These are phyloP conservation scores for Paramuricea clavata DNA, from an alignment of 92 coral and sea anemone genomes.

Conservation along the genomic window DNA sequence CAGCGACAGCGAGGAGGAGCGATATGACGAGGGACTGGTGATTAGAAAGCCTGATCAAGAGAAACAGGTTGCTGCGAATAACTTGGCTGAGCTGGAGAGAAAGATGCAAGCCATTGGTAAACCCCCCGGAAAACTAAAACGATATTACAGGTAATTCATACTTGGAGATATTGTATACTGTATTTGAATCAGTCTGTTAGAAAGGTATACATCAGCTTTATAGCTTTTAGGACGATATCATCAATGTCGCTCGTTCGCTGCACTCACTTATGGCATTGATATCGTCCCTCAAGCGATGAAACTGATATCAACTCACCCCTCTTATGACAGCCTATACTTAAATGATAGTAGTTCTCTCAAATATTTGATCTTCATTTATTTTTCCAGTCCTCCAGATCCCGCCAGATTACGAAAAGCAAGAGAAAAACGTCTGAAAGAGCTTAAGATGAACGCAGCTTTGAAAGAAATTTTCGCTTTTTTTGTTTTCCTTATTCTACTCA, in stretches of 20 bases:
- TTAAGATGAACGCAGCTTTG: conserved; percentile 73
- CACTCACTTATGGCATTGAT: no score
- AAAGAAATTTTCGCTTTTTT: conserved; percentile 76
- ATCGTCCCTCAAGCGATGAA: no score
- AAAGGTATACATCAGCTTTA: no score
- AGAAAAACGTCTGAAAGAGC: conserved; percentile 68
- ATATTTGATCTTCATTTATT: neutral
- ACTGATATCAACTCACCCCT: no score
- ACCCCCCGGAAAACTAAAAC: neutral
- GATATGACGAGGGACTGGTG: conserved; percentile 64
- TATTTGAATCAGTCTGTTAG: no score
- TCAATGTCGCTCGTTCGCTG: no score
- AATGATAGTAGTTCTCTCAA: neutral
- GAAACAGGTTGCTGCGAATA: neutral
- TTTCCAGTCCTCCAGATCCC: conserved; percentile 72
- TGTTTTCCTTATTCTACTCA: conserved; percentile 75
- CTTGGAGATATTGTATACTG: no score
- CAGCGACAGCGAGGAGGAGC: conserved; percentile 67
- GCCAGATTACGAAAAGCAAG: conserved; percentile 77
- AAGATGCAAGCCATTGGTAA: neutral
- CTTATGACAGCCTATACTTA: no score
- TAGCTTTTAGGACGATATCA: no score
- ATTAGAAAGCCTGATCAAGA: neutral
- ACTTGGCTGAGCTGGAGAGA: neutral
- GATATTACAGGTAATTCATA: neutral